A percentile compares a stretch with the other conserved stretches of the same genome.
These are phyloP conservation scores for Drosophila orosa DNA, from an alignment of 1,140 invertebrate genomes.

Conservation along the genomic window DNA sequence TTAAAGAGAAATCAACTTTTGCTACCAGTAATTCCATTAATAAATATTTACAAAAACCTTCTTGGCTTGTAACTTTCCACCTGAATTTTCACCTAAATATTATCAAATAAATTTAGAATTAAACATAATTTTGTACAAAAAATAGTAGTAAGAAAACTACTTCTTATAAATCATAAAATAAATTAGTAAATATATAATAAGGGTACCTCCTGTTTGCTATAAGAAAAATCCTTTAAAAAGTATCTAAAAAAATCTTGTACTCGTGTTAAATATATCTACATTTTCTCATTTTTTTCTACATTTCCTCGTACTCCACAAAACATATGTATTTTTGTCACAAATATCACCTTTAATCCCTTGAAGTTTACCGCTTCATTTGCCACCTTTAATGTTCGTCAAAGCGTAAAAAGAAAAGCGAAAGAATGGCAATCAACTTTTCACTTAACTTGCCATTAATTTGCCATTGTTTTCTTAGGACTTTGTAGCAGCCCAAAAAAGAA, in stretches of 20 bases:
- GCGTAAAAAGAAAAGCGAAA: background rate
- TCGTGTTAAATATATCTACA: background rate
- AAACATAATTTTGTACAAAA: too few relatives aligned
- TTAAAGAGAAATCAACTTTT: background rate
- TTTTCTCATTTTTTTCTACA: background rate
- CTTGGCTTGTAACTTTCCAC: too few relatives aligned
- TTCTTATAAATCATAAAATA: too few relatives aligned
- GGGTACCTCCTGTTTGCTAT: too few relatives aligned
- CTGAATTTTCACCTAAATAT: too few relatives aligned
- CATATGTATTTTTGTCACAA: background rate
- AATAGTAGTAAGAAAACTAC: too few relatives aligned
- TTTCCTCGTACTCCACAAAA: background rate
- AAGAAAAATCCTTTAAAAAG: too few relatives aligned
- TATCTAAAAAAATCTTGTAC: too few relatives aligned
- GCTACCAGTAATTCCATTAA: too few relatives aligned
- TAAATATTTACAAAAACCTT: background rate
- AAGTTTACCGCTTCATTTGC: slow-evolving; percentile 10
- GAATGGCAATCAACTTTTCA: slow-evolving; percentile 39
- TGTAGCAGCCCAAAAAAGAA: slow-evolving; percentile 5
- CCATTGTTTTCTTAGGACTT: slow-evolving; percentile 49
- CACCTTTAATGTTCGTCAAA: slow-evolving; percentile 6
- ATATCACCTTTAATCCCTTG: background rate
- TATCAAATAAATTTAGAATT: too few relatives aligned
- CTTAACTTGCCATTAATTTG: slow-evolving; percentile 51
- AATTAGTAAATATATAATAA: too few relatives aligned